A percentile compares a stretch with the other conserved stretches of the same genome.
Evolutionary conservation across 92 coral and sea anemone genomes (phyloP).

Genomic region (Diadumene lineata): DNA sequence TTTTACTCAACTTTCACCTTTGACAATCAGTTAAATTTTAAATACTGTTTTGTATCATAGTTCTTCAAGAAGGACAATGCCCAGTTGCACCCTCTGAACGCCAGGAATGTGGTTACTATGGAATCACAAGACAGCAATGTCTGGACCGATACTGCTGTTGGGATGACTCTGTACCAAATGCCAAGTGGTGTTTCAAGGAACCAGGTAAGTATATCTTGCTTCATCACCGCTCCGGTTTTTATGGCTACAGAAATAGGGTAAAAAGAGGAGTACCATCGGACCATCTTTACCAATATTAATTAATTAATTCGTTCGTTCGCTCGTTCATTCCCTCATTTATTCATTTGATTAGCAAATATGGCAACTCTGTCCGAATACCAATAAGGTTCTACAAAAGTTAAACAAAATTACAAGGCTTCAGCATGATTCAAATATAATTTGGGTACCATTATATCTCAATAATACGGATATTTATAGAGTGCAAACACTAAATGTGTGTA

Average conservation of each 20-base stretch:
- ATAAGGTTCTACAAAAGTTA: too few relatives aligned
- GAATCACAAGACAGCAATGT: constrained; percentile 45
- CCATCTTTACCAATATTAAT: too few relatives aligned
- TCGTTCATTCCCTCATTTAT: too few relatives aligned
- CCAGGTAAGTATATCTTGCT: constrained; percentile 38
- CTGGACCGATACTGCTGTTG: constrained; percentile 39
- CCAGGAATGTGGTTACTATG: constrained; percentile 51
- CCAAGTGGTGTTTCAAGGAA: constrained; percentile 50
- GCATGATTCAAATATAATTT: neutral
- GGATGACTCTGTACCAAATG: constrained; percentile 39
- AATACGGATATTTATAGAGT: too few relatives aligned
- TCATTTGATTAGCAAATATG: too few relatives aligned
- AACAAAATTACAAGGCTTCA: neutral
- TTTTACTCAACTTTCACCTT: too few relatives aligned
- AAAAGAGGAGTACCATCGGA: too few relatives aligned
- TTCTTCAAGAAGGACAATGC: constrained; percentile 49
- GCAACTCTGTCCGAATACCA: too few relatives aligned
- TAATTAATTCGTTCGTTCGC: too few relatives aligned
- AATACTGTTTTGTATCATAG: constrained; percentile 1
- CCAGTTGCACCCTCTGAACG: constrained; percentile 65
- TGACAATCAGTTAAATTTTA: neutral
- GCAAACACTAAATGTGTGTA: too few relatives aligned
- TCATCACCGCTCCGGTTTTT: too few relatives aligned
- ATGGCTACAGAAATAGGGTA: too few relatives aligned
- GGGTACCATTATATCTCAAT: neutral